phyloP scores from a whole-genome alignment of 30 jellyfish, hydroid and myxozoan genomes.

The Chrysaora quinquecirrha region DNA sequence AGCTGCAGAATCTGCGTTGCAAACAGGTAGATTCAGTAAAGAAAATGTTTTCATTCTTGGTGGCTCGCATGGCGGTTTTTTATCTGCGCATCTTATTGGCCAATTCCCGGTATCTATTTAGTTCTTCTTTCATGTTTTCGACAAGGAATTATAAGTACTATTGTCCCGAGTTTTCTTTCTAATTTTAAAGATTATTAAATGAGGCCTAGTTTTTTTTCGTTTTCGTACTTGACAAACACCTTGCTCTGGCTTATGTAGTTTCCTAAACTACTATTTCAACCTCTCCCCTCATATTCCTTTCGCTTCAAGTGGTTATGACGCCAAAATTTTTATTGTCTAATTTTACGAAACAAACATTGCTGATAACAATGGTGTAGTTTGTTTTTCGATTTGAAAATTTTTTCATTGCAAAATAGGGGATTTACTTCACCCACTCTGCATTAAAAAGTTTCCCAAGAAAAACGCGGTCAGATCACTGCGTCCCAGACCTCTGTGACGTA shows the following conservation, averaged over 20 bases:
- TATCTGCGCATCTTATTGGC: conserved; percentile 63
- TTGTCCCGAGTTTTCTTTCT: not conserved
- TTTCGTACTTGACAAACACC: not conserved
- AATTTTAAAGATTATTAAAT: no score
- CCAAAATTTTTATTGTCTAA: no score
- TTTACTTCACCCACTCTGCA: no score
- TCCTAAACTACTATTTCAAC: not conserved
- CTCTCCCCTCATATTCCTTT: not conserved
- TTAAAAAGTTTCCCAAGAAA: no score
- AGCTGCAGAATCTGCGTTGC: conserved; percentile 33
- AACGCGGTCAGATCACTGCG: no score
- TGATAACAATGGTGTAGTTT: no score
- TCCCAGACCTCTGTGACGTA: no score
- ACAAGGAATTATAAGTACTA: not conserved
- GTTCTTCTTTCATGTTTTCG: not conserved
- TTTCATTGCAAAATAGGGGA: no score
- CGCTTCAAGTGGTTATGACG: not conserved
- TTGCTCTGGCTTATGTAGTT: not conserved
- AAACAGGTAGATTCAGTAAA: conserved; percentile 28
- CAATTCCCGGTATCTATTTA: conserved; percentile 55
- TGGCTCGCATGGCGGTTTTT: conserved; percentile 86
- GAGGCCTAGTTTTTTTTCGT: not conserved
- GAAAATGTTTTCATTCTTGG: conserved; percentile 56
- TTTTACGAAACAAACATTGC: no score
- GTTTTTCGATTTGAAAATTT: no score